These are phyloP conservation scores for Campoplex nolae DNA, from an alignment of 2,888 invertebrate species.

Conservation along the genomic window DNA sequence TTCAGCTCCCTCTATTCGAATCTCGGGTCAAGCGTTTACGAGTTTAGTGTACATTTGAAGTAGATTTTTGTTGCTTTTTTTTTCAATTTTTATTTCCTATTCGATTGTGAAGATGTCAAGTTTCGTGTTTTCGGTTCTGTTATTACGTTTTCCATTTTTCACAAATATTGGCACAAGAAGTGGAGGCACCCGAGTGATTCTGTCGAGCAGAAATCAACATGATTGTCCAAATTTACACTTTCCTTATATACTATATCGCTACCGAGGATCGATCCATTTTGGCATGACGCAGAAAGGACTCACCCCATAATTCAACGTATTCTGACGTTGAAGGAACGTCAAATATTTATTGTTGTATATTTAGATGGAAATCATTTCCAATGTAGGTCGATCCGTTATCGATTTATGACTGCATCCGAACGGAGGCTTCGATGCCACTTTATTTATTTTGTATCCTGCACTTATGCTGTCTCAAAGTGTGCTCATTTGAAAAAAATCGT, in stretches of 20 bases:
- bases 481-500: neutral
- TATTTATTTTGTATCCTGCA: neutral
- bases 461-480: neutral
- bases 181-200: neutral
- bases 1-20: neutral
- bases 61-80: neutral
- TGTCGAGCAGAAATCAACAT: neutral
- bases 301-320: neutral
- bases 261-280: conserved; percentile 31
- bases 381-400: conserved; percentile 32
- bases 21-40: neutral
- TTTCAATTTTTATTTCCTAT: neutral
- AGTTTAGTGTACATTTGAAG: neutral
- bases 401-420: neutral
- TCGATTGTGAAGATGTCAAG: neutral
- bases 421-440: neutral
- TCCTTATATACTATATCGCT: neutral
- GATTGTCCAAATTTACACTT: neutral
- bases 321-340: neutral
- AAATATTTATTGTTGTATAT: conserved; percentile 20
- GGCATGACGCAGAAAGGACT: conserved; percentile 17
- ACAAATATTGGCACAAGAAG: neutral
- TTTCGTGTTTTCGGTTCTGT: too few species aligned
- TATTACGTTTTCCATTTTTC: too few species aligned
- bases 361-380: conserved; percentile 26